Evolutionary conservation across 2,888 invertebrate genomes (phyloP).

Genomic region (Heteropelma amictum): DNA sequence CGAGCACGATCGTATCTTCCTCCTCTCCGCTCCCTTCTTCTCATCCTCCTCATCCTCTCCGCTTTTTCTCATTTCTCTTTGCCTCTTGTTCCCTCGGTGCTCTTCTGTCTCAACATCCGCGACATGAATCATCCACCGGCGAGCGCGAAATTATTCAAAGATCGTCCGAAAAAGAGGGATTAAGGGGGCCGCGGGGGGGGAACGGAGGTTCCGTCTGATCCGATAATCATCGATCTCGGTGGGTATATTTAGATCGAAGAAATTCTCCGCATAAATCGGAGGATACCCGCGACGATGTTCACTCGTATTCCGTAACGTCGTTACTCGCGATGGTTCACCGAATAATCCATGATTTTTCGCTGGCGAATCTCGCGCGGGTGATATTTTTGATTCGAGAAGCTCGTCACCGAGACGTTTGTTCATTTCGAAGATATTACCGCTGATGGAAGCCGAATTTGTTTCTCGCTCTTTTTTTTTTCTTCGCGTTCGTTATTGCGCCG

Average conservation of each 20-base stretch:
- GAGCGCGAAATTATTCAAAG: constrained; percentile 46
- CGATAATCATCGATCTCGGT: constrained; percentile 27
- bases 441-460: too few species aligned
- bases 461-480: too few species aligned
- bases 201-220: neutral
- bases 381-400: too few species aligned
- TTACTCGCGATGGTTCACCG: too few species aligned
- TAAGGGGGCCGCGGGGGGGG: neutral
- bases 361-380: too few species aligned
- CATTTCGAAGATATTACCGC: too few species aligned
- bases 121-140: constrained; percentile 43
- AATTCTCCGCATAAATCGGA: neutral
- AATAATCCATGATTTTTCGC: too few species aligned
- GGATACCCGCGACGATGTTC: too few species aligned
- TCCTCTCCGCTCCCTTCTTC: neutral
- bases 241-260: constrained; percentile 18
- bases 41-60: neutral
- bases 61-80: constrained; percentile 12
- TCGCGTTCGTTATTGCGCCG: too few species aligned
- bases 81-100: neutral
- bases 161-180: neutral
- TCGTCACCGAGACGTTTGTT: too few species aligned
- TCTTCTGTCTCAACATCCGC: constrained; percentile 35
- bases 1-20: constrained; percentile 19
- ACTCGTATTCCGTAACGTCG: too few species aligned